phyloP scores from a whole-genome alignment of 2,113 vertebrate species.

The Ptyas mucosa region DNA sequence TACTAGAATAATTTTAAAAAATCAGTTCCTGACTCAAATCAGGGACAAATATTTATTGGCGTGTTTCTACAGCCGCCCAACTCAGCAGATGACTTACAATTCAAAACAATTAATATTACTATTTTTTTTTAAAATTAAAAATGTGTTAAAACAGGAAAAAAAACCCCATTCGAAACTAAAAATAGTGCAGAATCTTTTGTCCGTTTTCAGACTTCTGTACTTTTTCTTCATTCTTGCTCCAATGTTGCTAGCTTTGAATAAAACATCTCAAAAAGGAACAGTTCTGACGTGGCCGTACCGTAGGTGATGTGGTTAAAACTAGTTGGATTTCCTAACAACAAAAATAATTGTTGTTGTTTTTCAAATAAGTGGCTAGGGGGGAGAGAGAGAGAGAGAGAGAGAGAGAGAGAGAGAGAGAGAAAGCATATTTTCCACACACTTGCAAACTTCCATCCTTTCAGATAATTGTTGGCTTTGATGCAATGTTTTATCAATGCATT shows the following conservation, averaged over 20 bases:
- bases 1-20: not conserved
- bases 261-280: not conserved
- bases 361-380: not conserved
- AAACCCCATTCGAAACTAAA: not conserved
- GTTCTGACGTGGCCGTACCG: not conserved
- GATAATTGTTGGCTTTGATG: not conserved
- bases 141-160: not conserved
- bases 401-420: rapidly evolving
- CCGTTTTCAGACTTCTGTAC: not conserved
- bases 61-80: not conserved
- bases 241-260: not conserved
- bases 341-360: not conserved
- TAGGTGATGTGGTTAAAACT: not conserved
- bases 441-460: not conserved
- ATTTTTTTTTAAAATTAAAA: too few species aligned
- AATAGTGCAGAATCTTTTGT: not conserved
- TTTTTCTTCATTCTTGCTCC: not conserved
- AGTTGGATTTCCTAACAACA: not conserved
- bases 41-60: not conserved
- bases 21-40: not conserved
- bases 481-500: not conserved
- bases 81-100: not conserved
- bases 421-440: not conserved
- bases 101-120: not conserved
- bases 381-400: rapidly evolving